Base-by-base conservation (phyloP, 2,113 vertebrate species). In the Antigone vipio region DNA sequence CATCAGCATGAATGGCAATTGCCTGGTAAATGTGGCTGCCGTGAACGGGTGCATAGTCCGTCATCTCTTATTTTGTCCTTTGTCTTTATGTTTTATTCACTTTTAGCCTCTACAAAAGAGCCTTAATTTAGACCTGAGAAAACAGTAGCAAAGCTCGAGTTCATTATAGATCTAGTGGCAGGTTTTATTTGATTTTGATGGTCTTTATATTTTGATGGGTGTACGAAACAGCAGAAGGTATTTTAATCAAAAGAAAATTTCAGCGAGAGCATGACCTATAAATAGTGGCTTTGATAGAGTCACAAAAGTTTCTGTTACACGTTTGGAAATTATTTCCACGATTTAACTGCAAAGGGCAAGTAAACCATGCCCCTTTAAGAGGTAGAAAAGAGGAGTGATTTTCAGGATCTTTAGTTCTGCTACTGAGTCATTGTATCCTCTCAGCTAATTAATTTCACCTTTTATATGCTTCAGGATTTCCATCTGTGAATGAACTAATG, bases 401-500 rank as follows among this genome's bases (percentile, higher is more conserved):
- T 93, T 83, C 91, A 93, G 74, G 63, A 85, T 73, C 71, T 94
- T 84, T 79, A 63, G 67, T 80, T 95, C 75, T 94, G 79, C 91
- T 79, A 32, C 63, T 83, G 88, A 89, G 79, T 92, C 82, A 87
- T 87, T 82, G 72, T 75, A 90, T 88, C 86, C 86, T 87, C 78
- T 93, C 0, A 0, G 60, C 87, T 90, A 96, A 97, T 94, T 94
- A 77, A 89, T 86, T 95, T 92, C 80, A 89, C 47, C 68, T 90
- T 89, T 91, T 93, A 71, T 66, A 15, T 52, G 62, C 58, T 88
- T 88, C 82, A 77, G 52, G 88, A 95, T 96, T 97, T 94, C 92
- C 76, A 91, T 94, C 59, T 92, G 77, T 78, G 88, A 92, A 94
- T 85, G 93, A 91, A 92, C 91, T 91, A 85, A 93, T 91, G 96